Evolutionary conservation across 1,140 invertebrate species (phyloP).

Genomic region (Galleria mellonella): DNA sequence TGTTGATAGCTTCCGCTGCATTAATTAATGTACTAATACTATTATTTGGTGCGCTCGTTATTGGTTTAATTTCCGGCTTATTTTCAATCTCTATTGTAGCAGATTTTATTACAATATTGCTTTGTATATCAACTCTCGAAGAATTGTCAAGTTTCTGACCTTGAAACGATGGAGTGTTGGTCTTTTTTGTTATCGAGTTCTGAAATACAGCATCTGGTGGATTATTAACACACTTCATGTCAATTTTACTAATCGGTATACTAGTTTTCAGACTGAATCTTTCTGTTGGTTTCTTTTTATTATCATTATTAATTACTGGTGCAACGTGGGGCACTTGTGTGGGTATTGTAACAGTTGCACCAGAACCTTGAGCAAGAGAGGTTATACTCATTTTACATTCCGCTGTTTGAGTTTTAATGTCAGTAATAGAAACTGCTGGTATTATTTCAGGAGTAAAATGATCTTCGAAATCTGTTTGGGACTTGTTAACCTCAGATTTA

Average conservation of each 20-base stretch:
- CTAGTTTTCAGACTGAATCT: slow-evolving; percentile 66
- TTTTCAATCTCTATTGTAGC: slow-evolving; percentile 15
- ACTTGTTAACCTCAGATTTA: slow-evolving; percentile 17
- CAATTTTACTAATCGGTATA: slow-evolving; percentile 68
- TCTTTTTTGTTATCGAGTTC: slow-evolving; percentile 29
- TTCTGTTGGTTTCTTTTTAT: slow-evolving; percentile 49
- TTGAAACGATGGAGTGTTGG: slow-evolving; percentile 25
- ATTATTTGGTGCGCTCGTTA: slow-evolving; percentile 16
- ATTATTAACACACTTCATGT: slow-evolving; percentile 58
- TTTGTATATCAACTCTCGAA: slow-evolving; percentile 58
- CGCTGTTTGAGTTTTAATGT: slow-evolving; percentile 16
- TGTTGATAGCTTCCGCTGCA: slow-evolving; percentile 49
- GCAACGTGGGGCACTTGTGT: slow-evolving; percentile 9
- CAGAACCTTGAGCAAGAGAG: slow-evolving; percentile 33
- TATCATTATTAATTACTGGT: slow-evolving; percentile 17
- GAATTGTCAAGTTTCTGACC: slow-evolving; percentile 22
- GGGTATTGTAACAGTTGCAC: slow-evolving; percentile 34
- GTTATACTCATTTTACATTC: slow-evolving; percentile 44
- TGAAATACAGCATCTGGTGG: slow-evolving; percentile 36
- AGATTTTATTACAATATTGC: slow-evolving; percentile 51
- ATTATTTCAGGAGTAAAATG: slow-evolving; percentile 47
- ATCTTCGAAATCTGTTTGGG: slow-evolving; percentile 53
- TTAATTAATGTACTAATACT: slow-evolving; percentile 52
- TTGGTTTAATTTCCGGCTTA: slow-evolving; percentile 2
- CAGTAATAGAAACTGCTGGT: slow-evolving; percentile 18